Base-by-base conservation (phyloP, 2,888 invertebrate genomes). In the Ennomos quercinarius region DNA sequence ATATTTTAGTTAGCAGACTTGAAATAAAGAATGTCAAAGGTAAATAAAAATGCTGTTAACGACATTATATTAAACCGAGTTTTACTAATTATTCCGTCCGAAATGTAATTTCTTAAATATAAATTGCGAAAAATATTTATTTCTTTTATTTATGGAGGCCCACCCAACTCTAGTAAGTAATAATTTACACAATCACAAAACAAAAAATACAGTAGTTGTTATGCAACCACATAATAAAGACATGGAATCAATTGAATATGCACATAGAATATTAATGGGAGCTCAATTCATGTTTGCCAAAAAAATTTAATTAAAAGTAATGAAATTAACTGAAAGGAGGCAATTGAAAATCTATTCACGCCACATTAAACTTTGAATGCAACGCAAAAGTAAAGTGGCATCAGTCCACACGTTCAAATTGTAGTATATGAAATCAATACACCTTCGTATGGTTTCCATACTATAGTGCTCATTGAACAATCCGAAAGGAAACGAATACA, bases 91-190 rank as follows among this genome's bases (percentile, higher is more conserved):
- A 77, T 82, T 84, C 81, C 83, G 83, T 87, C 84, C 84, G 80
- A 84, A 88, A 83, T 89, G 84, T 87, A 84, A 84, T 84, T 85
- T 85, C 78, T 82, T 86, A 82, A 83, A 87, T 89, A 68, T 64
- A 68, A 70, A 70, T 64, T 37, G 13, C 47, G 40, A 64, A 66
- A 60, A 55, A 61, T 62, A 55, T 45, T 13, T 41, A 5, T 35
- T 45, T 11, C 47, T 64, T 70, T 67, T 44, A 66, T 67, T 68
- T 46, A 3, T 39, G 2, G 10, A 11, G 1, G 4, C 43, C 43
- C 27, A 17, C 27, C 27, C n/a, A 43, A 10, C 43, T 1, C 17
- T 2, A 8, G 27, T n/a, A n/a, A 43, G 2, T 43, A 1, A 27
- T 4, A 27, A 27, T 27, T n/a, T n/a, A n/a, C n/a, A n/a, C n/a